Evolutionary conservation across 2,797 vertebrate species (phyloP).

Genomic region (Chiloscyllium punctatum): DNA sequence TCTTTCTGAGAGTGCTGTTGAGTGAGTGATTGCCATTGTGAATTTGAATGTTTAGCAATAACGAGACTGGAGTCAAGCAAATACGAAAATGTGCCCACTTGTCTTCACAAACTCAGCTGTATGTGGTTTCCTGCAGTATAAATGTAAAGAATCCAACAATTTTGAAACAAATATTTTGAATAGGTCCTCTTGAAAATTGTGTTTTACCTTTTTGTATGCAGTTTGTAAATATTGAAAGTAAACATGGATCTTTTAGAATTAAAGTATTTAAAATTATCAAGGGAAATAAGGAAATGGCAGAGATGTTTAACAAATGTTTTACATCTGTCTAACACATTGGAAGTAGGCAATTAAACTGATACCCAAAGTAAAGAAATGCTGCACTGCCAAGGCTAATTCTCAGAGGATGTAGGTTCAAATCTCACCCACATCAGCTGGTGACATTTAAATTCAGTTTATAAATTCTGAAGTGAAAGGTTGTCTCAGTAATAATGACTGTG

Average conservation of each 20-base stretch:
- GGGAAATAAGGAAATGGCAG: neutral
- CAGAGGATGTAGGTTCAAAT: no score
- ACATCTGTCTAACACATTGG: neutral
- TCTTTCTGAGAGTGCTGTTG: neutral
- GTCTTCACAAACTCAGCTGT: neutral
- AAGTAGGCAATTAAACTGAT: neutral
- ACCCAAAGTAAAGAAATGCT: neutral
- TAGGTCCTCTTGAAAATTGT: neutral
- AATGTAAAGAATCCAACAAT: neutral
- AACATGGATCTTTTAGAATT: neutral
- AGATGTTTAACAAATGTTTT: neutral
- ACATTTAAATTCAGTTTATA: no score
- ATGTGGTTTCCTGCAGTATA: neutral
- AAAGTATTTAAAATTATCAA: neutral
- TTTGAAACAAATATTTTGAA: neutral
- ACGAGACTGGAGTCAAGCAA: neutral
- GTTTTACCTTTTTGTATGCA: neutral
- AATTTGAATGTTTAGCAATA: neutral
- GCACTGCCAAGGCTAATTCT: no score
- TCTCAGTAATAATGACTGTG: no score
- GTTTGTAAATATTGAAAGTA: neutral
- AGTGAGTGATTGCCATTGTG: neutral
- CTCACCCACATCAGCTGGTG: no score
- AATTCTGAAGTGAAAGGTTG: no score
- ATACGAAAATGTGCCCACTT: neutral